Evolutionary conservation across 2,113 vertebrate species (phyloP).

Genomic region (Lutjanus erythropterus): DNA sequence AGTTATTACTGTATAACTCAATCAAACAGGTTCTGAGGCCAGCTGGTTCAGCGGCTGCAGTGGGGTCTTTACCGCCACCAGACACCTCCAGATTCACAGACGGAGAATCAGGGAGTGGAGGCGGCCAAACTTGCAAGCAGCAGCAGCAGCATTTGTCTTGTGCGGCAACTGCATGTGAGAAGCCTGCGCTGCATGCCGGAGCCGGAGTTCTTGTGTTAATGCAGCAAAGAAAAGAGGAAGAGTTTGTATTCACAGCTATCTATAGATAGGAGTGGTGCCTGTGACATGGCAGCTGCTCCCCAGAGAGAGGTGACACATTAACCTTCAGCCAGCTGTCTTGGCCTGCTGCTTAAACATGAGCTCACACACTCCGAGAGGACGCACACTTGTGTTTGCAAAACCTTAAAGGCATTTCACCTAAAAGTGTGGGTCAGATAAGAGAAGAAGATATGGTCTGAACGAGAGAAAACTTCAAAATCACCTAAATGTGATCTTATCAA

Average conservation of each 20-base stretch:
- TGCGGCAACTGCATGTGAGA: constrained; percentile 35
- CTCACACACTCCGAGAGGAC: constrained; percentile 9
- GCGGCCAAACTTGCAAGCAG: constrained; percentile 45
- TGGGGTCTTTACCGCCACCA: constrained; percentile 17
- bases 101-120: constrained; percentile 52
- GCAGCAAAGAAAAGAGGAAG: constrained; percentile 66
- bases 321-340: constrained; percentile 82
- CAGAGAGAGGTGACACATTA: constrained; percentile 78
- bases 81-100: constrained; percentile 42
- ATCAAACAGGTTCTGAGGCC: constrained; percentile 49
- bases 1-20: constrained; percentile 52
- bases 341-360: constrained; percentile 58
- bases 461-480: no score
- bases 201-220: constrained; percentile 56
- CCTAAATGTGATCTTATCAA: no score
- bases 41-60: constrained; percentile 36
- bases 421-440: no score
- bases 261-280: constrained; percentile 77
- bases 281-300: constrained; percentile 80
- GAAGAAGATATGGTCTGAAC: no score
- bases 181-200: constrained; percentile 38
- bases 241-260: constrained; percentile 80
- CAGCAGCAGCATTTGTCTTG: constrained; percentile 59
- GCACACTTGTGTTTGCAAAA: background rate
- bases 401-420: no score